Evolutionary conservation across 2,888 invertebrate species (phyloP).

Genomic region (Cephus runcator): DNA sequence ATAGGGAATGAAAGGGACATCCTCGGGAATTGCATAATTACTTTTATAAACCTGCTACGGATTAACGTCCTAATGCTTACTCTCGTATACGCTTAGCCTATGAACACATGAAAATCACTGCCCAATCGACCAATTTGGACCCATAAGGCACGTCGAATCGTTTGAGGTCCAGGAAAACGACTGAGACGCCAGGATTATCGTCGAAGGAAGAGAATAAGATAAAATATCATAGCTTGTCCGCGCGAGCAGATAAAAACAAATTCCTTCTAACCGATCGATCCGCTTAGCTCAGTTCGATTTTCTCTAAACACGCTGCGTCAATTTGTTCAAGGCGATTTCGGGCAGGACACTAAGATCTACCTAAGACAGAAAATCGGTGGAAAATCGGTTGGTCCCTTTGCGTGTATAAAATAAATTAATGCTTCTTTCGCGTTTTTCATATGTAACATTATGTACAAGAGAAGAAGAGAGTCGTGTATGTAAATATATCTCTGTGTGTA

Average conservation of each 20-base stretch:
- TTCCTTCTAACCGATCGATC: neutral
- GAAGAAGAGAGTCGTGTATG: slow-evolving; percentile 20
- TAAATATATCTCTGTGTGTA: neutral
- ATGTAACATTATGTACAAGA: slow-evolving; percentile 43
- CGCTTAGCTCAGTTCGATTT: neutral
- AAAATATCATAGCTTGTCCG: neutral
- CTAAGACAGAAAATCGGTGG: slow-evolving; percentile 65
- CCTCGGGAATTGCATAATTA: slow-evolving; percentile 22
- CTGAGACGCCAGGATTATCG: neutral
- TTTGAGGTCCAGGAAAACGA: neutral
- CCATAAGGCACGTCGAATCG: slow-evolving; percentile 59
- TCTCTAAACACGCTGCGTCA: slow-evolving; percentile 22
- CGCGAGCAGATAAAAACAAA: neutral
- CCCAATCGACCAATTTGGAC: slow-evolving; percentile 64
- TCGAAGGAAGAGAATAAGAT: neutral
- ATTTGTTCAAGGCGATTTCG: slow-evolving; percentile 56
- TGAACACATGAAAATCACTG: slow-evolving; percentile 66
- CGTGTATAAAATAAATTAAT: slow-evolving; percentile 62
- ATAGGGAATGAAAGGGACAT: neutral
- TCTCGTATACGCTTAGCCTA: slow-evolving; percentile 60
- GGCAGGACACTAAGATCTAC: slow-evolving; percentile 61
- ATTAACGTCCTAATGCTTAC: slow-evolving; percentile 19
- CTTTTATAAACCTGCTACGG: slow-evolving; percentile 26
- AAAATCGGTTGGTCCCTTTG: slow-evolving; percentile 65
- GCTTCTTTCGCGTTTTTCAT: slow-evolving; percentile 49